These are phyloP conservation scores for Notothenia rossii DNA, from an alignment of 2,113 vertebrate species.

Conservation along the genomic window DNA sequence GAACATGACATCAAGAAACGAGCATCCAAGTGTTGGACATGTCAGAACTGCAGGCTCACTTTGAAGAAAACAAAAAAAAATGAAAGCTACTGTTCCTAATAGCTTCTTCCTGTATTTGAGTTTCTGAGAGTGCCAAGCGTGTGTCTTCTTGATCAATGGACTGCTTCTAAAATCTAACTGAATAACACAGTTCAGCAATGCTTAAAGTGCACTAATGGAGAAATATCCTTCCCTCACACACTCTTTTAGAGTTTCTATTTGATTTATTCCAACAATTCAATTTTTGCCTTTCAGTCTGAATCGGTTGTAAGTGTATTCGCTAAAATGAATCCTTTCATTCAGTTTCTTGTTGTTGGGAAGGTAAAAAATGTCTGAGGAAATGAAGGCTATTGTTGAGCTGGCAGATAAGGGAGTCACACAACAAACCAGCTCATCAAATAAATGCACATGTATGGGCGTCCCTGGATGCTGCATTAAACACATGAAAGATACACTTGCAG, in stretches of 20 bases:
- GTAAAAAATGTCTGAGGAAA: conserved; percentile 13
- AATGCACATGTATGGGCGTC: not conserved
- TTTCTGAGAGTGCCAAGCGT: conserved; percentile 59
- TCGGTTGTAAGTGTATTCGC: conserved; percentile 46
- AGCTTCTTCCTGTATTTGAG: conserved; percentile 40
- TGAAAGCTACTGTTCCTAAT: conserved; percentile 34
- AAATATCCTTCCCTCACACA: conserved; percentile 51
- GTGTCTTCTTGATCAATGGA: conserved; percentile 68
- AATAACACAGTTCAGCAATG: conserved; percentile 64
- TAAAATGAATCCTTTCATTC: conserved; percentile 27
- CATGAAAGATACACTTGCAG: conserved; percentile 5
- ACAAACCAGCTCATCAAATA: conserved; percentile 26
- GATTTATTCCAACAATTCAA: conserved; percentile 70
- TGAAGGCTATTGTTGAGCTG: conserved; percentile 28
- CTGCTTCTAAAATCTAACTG: conserved; percentile 67
- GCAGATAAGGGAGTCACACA: conserved; percentile 31
- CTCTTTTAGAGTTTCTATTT: conserved; percentile 56
- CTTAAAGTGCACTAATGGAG: conserved; percentile 75
- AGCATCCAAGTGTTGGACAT: conserved; percentile 17
- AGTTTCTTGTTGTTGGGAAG: conserved; percentile 28
- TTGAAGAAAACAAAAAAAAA: conserved; percentile 17
- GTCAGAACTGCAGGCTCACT: not conserved
- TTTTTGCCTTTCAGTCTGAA: conserved; percentile 54
- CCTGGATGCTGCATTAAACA: conserved; percentile 31
- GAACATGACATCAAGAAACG: conserved; percentile 47